These are phyloP conservation scores for Ophioninae sp. DNA, from an alignment of 2,888 invertebrate genomes.

Conservation along the genomic window DNA sequence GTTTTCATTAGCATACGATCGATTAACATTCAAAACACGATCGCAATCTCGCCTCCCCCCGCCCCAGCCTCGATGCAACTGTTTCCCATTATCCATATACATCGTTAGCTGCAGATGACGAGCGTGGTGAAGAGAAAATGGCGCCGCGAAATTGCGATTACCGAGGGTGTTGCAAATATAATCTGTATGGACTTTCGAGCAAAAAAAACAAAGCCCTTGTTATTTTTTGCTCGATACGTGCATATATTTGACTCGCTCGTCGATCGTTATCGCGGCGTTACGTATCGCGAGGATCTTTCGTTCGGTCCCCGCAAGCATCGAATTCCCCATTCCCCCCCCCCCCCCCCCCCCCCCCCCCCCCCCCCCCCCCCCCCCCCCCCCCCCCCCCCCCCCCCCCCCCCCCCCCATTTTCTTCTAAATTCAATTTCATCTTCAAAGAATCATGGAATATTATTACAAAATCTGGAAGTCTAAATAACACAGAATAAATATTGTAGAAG, in stretches of 20 bases:
- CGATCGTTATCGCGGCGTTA: slow-evolving; percentile 45
- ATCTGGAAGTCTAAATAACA: too few species aligned
- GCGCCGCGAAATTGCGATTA: slow-evolving; percentile 16
- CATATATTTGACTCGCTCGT: slow-evolving; percentile 41
- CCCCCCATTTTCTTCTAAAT: too few species aligned
- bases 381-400: too few species aligned
- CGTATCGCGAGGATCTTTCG: slow-evolving; percentile 32
- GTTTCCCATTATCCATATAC: slow-evolving; percentile 42
- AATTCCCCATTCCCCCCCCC: too few species aligned
- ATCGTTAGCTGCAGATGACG: slow-evolving; percentile 53
- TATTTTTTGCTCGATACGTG: slow-evolving; percentile 30
- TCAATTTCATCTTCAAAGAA: too few species aligned
- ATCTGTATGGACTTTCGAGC: not conserved
- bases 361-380: too few species aligned
- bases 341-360: too few species aligned
- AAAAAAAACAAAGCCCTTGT: not conserved
- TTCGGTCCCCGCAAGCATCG: slow-evolving; percentile 31
- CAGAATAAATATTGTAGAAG: too few species aligned
- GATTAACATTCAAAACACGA: slow-evolving; percentile 59
- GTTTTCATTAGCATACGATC: slow-evolving; percentile 56
- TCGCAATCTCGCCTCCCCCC: slow-evolving; percentile 51
- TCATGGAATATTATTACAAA: too few species aligned
- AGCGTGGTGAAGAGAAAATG: slow-evolving; percentile 39
- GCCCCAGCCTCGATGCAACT: slow-evolving; percentile 26
- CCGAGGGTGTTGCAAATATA: slow-evolving; percentile 10